Conservation (phyloP, 2,888 invertebrate species). For the Scotopteryx bipunctaria region DNA sequence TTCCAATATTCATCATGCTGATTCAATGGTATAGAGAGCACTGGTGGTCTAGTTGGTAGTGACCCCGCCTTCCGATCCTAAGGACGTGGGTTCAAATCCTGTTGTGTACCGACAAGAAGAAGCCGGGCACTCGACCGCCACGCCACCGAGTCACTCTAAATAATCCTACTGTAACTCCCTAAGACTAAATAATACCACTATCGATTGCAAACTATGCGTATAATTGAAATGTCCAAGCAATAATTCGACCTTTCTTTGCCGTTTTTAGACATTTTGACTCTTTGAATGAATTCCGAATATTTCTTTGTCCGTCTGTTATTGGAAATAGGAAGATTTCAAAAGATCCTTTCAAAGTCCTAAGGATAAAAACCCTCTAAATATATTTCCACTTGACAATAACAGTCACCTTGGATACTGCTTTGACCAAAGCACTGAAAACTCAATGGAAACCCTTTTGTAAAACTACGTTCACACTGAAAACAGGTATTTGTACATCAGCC, state of each 20-base stretch:
- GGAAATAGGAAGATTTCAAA: neutral
- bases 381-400: constrained; percentile 9
- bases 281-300: neutral
- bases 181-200: no score
- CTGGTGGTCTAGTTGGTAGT: no score
- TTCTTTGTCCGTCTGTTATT: neutral
- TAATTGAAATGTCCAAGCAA: neutral
- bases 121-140: no score
- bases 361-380: neutral
- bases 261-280: neutral
- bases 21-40: no score
- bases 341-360: neutral
- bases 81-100: no score
- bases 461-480: neutral
- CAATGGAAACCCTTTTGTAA: constrained; percentile 17
- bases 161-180: no score
- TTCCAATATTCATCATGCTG: no score
- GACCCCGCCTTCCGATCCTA: no score
- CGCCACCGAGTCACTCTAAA: no score
- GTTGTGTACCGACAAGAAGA: no score
- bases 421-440: constrained; percentile 19
- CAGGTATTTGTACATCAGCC: neutral
- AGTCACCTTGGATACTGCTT: constrained; percentile 9
- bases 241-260: neutral
- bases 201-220: no score